Percentiles rank a stretch among this genome's conserved stretches.
Conservation (phyloP, 2,797 vertebrate species). For the Nannoperca australis region DNA sequence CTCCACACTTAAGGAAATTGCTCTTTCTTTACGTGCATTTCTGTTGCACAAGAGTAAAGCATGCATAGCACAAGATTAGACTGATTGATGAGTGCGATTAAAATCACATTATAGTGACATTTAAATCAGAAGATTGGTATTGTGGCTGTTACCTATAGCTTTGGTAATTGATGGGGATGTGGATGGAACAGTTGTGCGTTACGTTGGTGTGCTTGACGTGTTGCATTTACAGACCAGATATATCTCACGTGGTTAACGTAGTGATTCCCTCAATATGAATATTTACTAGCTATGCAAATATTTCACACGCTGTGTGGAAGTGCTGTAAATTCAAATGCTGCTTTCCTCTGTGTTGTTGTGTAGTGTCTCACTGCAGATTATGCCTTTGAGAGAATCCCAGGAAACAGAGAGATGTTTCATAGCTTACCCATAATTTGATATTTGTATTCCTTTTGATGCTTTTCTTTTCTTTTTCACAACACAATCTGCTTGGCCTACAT, state of each 20-base stretch:
- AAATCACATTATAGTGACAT: slow-evolving; percentile 74
- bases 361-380: slow-evolving; percentile 39
- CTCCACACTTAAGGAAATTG: slow-evolving; percentile 16
- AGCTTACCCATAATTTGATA: slow-evolving; percentile 52
- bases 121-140: slow-evolving; percentile 55
- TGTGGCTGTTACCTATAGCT: slow-evolving; percentile 40
- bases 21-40: slow-evolving; percentile 19
- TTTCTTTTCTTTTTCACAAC: slow-evolving; percentile 38
- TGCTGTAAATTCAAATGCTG: slow-evolving; percentile 49
- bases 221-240: slow-evolving; percentile 41
- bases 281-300: slow-evolving; percentile 74
- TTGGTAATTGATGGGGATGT: slow-evolving; percentile 54
- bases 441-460: slow-evolving; percentile 67
- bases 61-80: slow-evolving; percentile 31
- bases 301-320: slow-evolving; percentile 27
- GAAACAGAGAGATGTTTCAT: slow-evolving; percentile 55
- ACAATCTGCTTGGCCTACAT: slow-evolving; percentile 35
- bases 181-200: slow-evolving; percentile 45
- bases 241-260: slow-evolving; percentile 41
- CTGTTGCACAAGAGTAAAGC: slow-evolving; percentile 6
- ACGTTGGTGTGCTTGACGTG: slow-evolving; percentile 23
- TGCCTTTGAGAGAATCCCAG: slow-evolving; percentile 70
- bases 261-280: slow-evolving; percentile 73
- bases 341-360: slow-evolving; percentile 47
- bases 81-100: slow-evolving; percentile 75